phyloP scores from a whole-genome alignment of 2,797 vertebrate species.

The Amblyraja radiata region DNA sequence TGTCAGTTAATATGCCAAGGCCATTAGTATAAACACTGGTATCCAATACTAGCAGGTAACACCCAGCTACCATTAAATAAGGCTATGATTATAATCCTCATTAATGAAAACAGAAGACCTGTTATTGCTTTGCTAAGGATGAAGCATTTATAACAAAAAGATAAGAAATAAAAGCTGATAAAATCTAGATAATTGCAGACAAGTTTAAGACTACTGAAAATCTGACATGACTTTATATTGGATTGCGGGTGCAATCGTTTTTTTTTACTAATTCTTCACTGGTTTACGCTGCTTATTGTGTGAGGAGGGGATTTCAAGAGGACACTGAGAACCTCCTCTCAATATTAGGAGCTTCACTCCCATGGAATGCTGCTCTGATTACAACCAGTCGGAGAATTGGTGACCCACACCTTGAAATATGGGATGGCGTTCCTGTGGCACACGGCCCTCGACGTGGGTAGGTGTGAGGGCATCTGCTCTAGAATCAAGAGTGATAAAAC shows the following conservation, averaged over 20 bases:
- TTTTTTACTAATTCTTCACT: background rate
- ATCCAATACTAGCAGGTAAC: conserved; percentile 29
- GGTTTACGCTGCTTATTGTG: background rate
- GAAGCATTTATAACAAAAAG: background rate
- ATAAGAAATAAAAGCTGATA: background rate
- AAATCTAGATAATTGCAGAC: background rate
- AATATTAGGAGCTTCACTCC: background rate
- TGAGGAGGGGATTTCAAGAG: background rate
- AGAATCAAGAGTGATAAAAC: background rate
- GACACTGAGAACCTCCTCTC: background rate
- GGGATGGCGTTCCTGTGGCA: background rate
- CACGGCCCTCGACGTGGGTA: background rate
- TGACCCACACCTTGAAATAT: background rate
- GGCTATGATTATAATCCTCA: conserved; percentile 33
- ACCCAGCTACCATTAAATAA: conserved; percentile 36
- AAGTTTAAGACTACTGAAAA: background rate
- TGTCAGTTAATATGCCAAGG: conserved; percentile 37
- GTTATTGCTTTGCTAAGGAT: background rate
- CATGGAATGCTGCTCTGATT: background rate
- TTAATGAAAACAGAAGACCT: conserved; percentile 20
- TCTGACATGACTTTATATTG: background rate
- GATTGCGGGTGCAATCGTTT: too few species aligned
- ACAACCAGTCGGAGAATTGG: background rate
- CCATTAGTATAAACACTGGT: conserved; percentile 34
- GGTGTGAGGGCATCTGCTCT: background rate